A percentile compares a stretch with the other conserved stretches of the same genome.
Evolutionary conservation across 2,888 invertebrate species (phyloP).

Genomic region (Caenorhabditis sp.): DNA sequence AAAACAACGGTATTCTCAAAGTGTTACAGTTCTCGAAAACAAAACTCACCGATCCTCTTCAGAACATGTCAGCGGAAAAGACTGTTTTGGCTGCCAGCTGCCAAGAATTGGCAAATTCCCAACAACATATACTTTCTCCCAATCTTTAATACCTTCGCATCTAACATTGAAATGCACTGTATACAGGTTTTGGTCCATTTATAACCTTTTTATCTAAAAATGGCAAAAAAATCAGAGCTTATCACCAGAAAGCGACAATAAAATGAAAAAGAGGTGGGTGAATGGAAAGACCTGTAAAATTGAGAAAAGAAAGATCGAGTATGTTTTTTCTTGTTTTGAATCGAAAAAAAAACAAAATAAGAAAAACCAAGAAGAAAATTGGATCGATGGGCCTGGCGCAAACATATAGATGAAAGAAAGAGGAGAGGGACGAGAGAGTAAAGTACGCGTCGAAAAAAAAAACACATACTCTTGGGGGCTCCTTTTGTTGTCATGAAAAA

Average conservation of each 20-base stretch:
- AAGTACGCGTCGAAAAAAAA: not conserved
- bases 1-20: too few species aligned
- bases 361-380: not conserved
- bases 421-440: not conserved
- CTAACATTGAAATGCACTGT: constrained; percentile 45
- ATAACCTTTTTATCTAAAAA: constrained; percentile 10
- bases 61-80: constrained; percentile 8
- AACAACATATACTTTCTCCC: constrained; percentile 52
- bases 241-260: not conserved
- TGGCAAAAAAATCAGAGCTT: not conserved
- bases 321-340: too few species aligned
- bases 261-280: not conserved
- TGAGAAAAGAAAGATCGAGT: not conserved
- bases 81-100: constrained; percentile 44
- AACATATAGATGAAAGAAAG: not conserved
- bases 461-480: too few species aligned
- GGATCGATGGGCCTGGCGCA: not conserved
- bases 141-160: constrained; percentile 40
- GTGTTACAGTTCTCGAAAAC: too few species aligned
- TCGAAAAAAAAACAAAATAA: not conserved
- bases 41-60: not conserved
- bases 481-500: too few species aligned
- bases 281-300: not conserved
- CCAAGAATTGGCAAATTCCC: constrained; percentile 48
- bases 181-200: constrained; percentile 28